phyloP scores from a whole-genome alignment of 1,140 invertebrate genomes.

The Ceratoteleas bidentatus region DNA sequence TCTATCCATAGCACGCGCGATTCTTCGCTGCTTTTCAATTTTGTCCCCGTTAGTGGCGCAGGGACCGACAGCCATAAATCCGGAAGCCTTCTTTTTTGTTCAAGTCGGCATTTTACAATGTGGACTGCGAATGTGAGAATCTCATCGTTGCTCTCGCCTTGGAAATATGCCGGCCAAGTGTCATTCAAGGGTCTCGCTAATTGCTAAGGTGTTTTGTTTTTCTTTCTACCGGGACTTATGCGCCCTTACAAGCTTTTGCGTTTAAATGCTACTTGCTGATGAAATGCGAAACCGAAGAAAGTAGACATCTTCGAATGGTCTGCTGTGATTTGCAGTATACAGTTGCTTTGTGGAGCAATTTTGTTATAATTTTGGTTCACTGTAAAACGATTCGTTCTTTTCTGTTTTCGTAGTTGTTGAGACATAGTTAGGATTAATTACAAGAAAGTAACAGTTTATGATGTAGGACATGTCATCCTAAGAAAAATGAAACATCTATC shows the following conservation, averaged over 20 bases:
- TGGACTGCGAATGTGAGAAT: conserved; percentile 43
- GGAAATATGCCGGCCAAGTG: conserved; percentile 72
- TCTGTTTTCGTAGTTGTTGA: too few species aligned
- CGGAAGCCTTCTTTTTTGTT: conserved; percentile 54
- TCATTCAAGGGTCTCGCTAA: conserved; percentile 77
- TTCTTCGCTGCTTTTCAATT: conserved; percentile 73
- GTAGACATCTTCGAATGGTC: too few species aligned
- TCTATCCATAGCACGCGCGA: conserved; percentile 49
- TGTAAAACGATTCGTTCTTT: too few species aligned
- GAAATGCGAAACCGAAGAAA: background rate
- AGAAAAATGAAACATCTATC: too few species aligned
- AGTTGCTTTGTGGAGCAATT: too few species aligned
- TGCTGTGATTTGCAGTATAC: too few species aligned
- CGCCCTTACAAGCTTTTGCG: conserved; percentile 80
- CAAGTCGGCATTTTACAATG: conserved; percentile 51
- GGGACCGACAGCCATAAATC: conserved; percentile 52
- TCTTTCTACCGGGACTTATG: conserved; percentile 69
- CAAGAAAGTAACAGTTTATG: too few species aligned
- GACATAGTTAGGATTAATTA: too few species aligned
- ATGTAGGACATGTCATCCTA: too few species aligned
- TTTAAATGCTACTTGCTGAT: conserved; percentile 69
- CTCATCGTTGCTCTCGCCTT: conserved; percentile 48
- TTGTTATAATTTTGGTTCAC: too few species aligned
- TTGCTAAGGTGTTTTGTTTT: conserved; percentile 77
- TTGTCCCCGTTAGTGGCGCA: conserved; percentile 54